A percentile compares a stretch with the other conserved stretches of the same genome.
Conservation (phyloP, 2,113 vertebrate species). For the Climacteris rufus region DNA sequence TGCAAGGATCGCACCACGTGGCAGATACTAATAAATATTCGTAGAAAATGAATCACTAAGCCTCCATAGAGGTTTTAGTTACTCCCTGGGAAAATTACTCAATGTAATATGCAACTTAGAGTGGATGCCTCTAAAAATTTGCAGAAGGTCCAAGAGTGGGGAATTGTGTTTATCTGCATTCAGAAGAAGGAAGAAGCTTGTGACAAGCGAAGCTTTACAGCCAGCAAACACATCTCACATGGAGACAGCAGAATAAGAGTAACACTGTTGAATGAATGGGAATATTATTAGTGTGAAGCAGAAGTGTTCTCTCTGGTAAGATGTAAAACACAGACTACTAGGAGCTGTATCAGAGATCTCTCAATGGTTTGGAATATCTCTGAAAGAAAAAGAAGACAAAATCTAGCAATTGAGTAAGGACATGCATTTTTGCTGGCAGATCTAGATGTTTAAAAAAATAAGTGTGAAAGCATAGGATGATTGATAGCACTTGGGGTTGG, state of each 20-base stretch:
- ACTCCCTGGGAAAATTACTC: not conserved
- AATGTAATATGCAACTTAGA: not conserved
- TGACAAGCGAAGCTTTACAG: not conserved
- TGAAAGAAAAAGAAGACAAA: not conserved
- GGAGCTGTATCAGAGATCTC: not conserved
- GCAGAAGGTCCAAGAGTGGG: not conserved
- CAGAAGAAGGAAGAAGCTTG: not conserved
- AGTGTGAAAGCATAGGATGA: not conserved
- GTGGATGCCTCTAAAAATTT: not conserved
- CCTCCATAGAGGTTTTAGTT: not conserved
- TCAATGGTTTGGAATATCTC: not conserved
- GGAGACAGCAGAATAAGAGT: not conserved
- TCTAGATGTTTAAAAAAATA: not conserved
- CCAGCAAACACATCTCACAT: not conserved
- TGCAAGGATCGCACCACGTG: not conserved
- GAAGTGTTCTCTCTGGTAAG: not conserved
- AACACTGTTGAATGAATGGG: not conserved
- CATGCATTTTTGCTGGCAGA: not conserved
- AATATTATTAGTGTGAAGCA: not conserved
- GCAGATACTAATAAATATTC: not conserved
- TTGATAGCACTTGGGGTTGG: not conserved
- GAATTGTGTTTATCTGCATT: not conserved
- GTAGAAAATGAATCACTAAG: not conserved
- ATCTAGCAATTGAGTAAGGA: not conserved
- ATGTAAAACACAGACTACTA: not conserved